These are phyloP conservation scores for Eueremaeus valkanovi DNA, from an alignment of 2,888 invertebrate species.

Conservation along the genomic window DNA sequence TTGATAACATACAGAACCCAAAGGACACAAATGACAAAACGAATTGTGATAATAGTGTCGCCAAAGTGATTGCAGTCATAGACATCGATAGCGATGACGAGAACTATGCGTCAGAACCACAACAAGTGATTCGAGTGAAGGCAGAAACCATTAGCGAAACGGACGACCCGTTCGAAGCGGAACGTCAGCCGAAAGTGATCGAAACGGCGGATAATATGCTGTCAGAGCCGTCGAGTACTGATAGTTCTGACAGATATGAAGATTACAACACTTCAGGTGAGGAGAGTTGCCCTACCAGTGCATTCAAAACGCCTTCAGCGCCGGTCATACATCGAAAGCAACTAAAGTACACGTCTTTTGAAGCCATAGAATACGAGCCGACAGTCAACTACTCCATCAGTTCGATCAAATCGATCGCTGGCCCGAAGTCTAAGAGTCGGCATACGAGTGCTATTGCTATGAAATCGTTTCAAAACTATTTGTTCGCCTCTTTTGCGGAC, in stretches of 20 bases:
- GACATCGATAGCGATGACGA: neutral
- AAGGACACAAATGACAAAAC: neutral
- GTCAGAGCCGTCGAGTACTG: no score
- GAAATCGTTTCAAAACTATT: constrained; percentile 12
- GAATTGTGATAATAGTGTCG: neutral
- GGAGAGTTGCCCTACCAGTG: no score
- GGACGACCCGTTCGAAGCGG: no score
- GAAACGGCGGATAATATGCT: no score
- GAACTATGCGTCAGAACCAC: no score
- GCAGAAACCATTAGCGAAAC: no score
- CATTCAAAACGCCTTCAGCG: no score
- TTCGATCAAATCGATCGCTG: neutral
- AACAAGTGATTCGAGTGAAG: no score
- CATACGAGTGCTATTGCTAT: neutral
- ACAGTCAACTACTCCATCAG: neutral
- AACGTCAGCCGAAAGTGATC: no score
- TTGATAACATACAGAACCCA: neutral
- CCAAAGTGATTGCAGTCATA: neutral
- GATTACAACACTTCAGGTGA: no score
- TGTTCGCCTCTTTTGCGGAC: neutral
- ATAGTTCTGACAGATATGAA: no score
- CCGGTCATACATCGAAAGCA: neutral
- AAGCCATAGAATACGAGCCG: neutral
- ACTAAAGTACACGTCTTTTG: neutral
- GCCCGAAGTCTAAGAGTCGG: neutral